These are phyloP conservation scores for Masnerella sp. DNA, from an alignment of 2,888 invertebrate species.

Conservation along the genomic window DNA sequence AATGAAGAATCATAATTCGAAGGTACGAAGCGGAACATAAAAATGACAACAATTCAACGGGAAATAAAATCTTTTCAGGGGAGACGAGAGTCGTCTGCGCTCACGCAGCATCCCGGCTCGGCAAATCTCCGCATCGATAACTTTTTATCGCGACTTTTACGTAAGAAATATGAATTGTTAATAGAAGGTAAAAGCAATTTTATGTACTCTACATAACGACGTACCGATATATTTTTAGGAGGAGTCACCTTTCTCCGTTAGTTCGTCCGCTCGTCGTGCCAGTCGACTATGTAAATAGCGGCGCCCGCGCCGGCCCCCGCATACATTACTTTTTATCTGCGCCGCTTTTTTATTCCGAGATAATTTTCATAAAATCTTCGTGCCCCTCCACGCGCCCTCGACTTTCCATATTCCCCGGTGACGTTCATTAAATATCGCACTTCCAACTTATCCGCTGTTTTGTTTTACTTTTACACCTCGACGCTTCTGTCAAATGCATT, in stretches of 20 bases:
- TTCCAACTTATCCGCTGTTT: conserved; percentile 47
- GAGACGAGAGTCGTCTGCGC: background rate
- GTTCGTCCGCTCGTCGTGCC: conserved; percentile 58
- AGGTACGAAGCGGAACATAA: conserved; percentile 24
- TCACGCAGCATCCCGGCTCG: conserved; percentile 20
- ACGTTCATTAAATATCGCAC: conserved; percentile 61
- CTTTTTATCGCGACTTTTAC: conserved; percentile 74
- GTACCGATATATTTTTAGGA: conserved; percentile 71
- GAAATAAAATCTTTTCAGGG: conserved; percentile 44
- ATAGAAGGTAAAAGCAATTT: conserved; percentile 77
- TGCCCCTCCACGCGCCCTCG: conserved; percentile 53
- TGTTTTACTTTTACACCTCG: conserved; percentile 11
- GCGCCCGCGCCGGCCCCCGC: conserved; percentile 64
- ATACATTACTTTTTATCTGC: conserved; percentile 76
- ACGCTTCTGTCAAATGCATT: background rate
- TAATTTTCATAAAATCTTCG: conserved; percentile 74
- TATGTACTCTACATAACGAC: conserved; percentile 75
- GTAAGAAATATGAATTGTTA: conserved; percentile 77
- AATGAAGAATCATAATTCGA: too few species aligned
- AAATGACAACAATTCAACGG: conserved; percentile 35
- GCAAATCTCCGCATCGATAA: conserved; percentile 71
- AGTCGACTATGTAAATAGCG: conserved; percentile 70
- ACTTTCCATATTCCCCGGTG: conserved; percentile 62
- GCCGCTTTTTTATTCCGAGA: conserved; percentile 71
- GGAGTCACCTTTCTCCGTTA: conserved; percentile 56